Base-by-base conservation (phyloP, 2,113 vertebrate species). In the Siphamia tubifer region DNA sequence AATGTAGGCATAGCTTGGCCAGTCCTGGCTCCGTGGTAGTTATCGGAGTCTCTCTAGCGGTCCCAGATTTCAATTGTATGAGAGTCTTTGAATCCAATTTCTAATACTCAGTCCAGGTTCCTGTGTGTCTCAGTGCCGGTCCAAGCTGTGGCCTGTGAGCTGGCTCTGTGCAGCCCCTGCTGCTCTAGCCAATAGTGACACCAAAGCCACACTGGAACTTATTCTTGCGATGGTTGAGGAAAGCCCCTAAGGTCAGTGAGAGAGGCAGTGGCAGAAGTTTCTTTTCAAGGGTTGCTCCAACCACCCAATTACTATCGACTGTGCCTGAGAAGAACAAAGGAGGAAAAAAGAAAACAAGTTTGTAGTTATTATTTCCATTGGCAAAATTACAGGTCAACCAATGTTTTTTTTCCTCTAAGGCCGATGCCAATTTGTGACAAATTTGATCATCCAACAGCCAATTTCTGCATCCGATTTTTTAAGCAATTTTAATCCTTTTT, bases 201-300 rank as follows among this genome's bases (percentile, higher is more conserved):
- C 94, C 93, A 0, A 97, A 96, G 51, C 95, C 96, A 4, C 96
- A 97, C 83, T 95, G 94, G 89, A 97, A 96, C 90, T 96, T 96
- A 91, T 95, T 95, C 79, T 96, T 96, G 52, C 93, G 93, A 64
- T 97, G 95, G 78, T 96, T 96, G 47, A 97, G 94, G 87, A 96
- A 96, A 76, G 95, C 95, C 15, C 95, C 94, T 0, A 97, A 88
- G 16, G 95, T 93, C 83, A 97, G 84, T 0, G 95, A 94, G 45
- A 97, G 92, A 8, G 96, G 95, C 34, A 97, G 86, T 0, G 95
- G 96, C 0, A 92, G n/a, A 6, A 97, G 92, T 82, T 96, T 96
- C 92, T 96, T 97, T 66, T 97, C 95, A 67, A 97, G 85, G 0
- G 92, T 94, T 9, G 95, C 95, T 0, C 95, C 96, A 34, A 96